Percentiles rank a stretch among this genome's conserved stretches.
These are phyloP conservation scores for Drosophila azteca DNA, from an alignment of 1,140 invertebrate genomes.

Conservation along the genomic window DNA sequence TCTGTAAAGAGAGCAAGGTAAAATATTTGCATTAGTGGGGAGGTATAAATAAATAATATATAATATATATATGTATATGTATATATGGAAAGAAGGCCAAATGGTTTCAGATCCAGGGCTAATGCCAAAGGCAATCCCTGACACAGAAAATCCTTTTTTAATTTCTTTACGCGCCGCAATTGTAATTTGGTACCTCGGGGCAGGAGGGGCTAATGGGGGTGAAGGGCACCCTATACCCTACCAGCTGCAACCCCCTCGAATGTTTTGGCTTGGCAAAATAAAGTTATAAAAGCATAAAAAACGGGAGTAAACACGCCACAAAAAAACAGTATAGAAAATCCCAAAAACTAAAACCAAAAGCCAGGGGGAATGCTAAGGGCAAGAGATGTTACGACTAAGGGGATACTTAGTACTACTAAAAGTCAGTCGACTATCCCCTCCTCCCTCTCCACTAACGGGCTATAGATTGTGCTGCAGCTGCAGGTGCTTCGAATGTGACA, in stretches of 20 bases:
- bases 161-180: conserved; percentile 70
- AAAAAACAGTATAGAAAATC: conserved; percentile 28
- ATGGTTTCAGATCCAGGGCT: conserved; percentile 1
- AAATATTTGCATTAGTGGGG: conserved; percentile 73
- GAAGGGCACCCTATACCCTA: too few species aligned
- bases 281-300: conserved; percentile 77
- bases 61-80: conserved; percentile 9
- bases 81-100: too few species aligned
- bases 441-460: too few species aligned
- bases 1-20: conserved; percentile 65
- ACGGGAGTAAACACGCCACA: conserved; percentile 59
- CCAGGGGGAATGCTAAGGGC: not conserved
- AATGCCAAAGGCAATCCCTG: conserved; percentile 17
- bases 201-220: not conserved
- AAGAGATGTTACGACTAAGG: too few species aligned
- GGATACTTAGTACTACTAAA: too few species aligned
- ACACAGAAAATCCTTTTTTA: conserved; percentile 72
- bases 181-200: conserved; percentile 67
- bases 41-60: conserved; percentile 59
- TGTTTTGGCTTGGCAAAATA: conserved; percentile 72
- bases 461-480: too few species aligned
- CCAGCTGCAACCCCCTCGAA: not conserved
- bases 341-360: conserved; percentile 15
- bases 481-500: too few species aligned
- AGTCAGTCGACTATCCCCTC: too few species aligned